Evolutionary conservation across 1,140 invertebrate species (phyloP).

Genomic region (Drosophila erecta): DNA sequence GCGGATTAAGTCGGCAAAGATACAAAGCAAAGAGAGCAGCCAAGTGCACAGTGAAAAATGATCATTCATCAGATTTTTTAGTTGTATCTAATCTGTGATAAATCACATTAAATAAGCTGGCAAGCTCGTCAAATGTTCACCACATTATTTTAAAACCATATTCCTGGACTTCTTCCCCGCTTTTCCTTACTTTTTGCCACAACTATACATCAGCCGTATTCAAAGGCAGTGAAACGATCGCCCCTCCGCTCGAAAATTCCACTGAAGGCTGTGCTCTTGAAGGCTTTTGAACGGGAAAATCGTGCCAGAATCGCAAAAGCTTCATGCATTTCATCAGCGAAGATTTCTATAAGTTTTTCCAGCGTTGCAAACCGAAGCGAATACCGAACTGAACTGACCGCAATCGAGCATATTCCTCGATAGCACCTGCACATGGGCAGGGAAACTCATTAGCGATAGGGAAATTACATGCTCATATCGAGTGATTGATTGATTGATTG

Average conservation of each 20-base stretch:
- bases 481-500: conserved; percentile 46
- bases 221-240: conserved; percentile 30
- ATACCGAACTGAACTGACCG: conserved; percentile 42
- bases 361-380: conserved; percentile 28
- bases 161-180: no score
- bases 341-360: conserved; percentile 5
- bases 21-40: not conserved
- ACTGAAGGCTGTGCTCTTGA: conserved; percentile 7
- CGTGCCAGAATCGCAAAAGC: conserved; percentile 30
- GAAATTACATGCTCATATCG: conserved; percentile 20
- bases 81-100: no score
- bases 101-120: no score
- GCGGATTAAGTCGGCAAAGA: not conserved
- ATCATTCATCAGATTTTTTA: not conserved
- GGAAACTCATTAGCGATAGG: conserved; percentile 27
- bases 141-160: no score
- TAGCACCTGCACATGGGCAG: not conserved
- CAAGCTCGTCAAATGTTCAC: no score
- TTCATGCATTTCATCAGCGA: conserved; percentile 61
- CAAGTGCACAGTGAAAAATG: conserved; percentile 1
- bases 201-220: conserved; percentile 56
- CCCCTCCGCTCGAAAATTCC: conserved; percentile 3
- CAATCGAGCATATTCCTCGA: not conserved
- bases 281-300: conserved; percentile 36
- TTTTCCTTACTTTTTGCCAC: not conserved